Conservation (phyloP, 1,140 invertebrate genomes). For the Anoplolepis gracilipes region DNA sequence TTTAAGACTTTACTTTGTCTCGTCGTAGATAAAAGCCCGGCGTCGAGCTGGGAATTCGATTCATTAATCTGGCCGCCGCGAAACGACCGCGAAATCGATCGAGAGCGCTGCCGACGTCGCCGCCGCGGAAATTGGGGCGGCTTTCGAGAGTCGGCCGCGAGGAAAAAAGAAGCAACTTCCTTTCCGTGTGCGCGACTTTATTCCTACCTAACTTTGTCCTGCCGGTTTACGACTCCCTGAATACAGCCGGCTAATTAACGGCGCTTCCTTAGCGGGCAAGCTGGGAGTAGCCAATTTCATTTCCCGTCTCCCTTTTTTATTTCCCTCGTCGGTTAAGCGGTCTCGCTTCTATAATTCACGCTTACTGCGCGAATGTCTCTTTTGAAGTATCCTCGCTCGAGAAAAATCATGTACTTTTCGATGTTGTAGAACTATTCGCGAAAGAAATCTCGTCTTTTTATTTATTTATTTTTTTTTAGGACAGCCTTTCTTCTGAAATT, state of each 20-base stretch:
- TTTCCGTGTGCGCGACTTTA: constrained; percentile 18
- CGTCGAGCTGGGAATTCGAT: constrained; percentile 45
- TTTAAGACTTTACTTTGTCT: constrained; percentile 43
- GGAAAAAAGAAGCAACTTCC: background rate
- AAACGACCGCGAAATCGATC: constrained; percentile 61
- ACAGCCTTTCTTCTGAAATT: background rate
- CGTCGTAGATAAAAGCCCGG: constrained; percentile 44
- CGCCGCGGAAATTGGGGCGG: constrained; percentile 44
- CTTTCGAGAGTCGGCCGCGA: background rate
- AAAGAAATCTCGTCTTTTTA: background rate
- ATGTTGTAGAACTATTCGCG: background rate
- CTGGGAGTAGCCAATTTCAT: constrained; percentile 59
- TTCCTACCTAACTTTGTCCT: constrained; percentile 40
- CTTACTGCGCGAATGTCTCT: constrained; percentile 21
- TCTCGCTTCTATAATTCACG: constrained; percentile 49
- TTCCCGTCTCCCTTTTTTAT: constrained; percentile 27
- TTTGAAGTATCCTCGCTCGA: too few species aligned
- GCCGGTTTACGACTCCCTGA: constrained; percentile 45
- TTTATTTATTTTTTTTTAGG: background rate
- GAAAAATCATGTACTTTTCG: constrained; percentile 34
- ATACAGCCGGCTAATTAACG: constrained; percentile 64
- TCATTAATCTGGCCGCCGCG: constrained; percentile 57
- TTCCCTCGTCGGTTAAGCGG: constrained; percentile 36
- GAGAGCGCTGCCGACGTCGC: background rate
- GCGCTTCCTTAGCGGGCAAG: constrained; percentile 46